Percentiles rank a stretch among this genome's conserved stretches.
phyloP scores from a whole-genome alignment of 2,888 invertebrate species.

The Dynastes maya region DNA sequence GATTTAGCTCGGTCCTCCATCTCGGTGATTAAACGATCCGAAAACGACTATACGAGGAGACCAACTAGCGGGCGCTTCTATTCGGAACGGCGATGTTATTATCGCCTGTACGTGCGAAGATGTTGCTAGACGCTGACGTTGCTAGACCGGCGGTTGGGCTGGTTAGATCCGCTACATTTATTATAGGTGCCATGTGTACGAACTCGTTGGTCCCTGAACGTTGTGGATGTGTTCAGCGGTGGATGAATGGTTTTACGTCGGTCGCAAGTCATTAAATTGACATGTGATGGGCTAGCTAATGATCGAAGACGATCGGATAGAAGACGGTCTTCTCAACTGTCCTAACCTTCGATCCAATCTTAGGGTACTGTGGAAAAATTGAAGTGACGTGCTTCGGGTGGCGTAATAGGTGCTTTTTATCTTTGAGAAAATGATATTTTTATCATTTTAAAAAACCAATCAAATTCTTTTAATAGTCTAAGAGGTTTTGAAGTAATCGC shows the following conservation, averaged over 20 bases:
- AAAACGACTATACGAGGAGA: constrained; percentile 9
- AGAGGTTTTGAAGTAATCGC: too few relatives aligned
- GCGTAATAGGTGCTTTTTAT: too few relatives aligned
- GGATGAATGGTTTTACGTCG: constrained; percentile 9
- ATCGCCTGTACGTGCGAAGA: constrained; percentile 24
- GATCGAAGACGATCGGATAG: constrained; percentile 21
- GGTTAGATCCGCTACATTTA: not conserved
- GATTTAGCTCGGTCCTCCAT: not conserved
- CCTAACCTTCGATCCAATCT: too few relatives aligned
- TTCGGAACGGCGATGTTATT: constrained; percentile 19
- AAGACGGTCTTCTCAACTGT: not conserved
- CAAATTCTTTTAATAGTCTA: too few relatives aligned
- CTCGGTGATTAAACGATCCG: constrained; percentile 26
- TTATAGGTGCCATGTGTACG: not conserved
- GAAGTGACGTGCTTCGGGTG: too few relatives aligned
- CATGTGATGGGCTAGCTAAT: constrained; percentile 26
- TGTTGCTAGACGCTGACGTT: not conserved
- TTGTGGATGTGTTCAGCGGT: constrained; percentile 13
- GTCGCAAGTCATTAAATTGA: constrained; percentile 32
- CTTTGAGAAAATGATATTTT: too few relatives aligned
- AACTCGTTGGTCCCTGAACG: not conserved
- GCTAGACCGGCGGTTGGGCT: not conserved
- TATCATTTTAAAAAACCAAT: too few relatives aligned
- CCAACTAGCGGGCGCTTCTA: constrained; percentile 8
- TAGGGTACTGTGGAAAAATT: too few relatives aligned